Evolutionary conservation across 1,140 invertebrate species (phyloP).

Genomic region (Drosophila micromelanica): DNA sequence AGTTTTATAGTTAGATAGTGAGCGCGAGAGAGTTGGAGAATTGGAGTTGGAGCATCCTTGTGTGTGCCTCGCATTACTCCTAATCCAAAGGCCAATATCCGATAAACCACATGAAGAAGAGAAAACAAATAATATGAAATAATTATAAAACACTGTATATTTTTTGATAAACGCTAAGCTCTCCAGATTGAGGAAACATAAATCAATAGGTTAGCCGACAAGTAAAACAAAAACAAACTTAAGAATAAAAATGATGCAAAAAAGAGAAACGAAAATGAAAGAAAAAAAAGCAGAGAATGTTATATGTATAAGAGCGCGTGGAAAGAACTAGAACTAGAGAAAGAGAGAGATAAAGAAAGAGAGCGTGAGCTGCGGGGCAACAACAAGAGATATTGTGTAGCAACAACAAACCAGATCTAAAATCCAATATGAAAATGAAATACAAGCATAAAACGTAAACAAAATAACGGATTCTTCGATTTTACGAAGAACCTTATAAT

Average conservation of each 20-base stretch:
- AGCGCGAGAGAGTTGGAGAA: conserved; percentile 13
- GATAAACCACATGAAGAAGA: conserved; percentile 13
- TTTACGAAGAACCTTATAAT: conserved; percentile 83
- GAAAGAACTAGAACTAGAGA: conserved; percentile 26
- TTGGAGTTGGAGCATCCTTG: conserved; percentile 5
- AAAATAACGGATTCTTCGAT: conserved; percentile 77
- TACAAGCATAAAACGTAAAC: conserved; percentile 38
- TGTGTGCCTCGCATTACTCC: conserved; percentile 65
- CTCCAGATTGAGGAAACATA: conserved; percentile 49
- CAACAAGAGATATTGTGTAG: conserved; percentile 21
- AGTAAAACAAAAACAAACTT: conserved; percentile 38
- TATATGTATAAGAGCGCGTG: conserved; percentile 66
- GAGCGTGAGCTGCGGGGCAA: conserved; percentile 54
- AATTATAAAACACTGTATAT: conserved; percentile 63
- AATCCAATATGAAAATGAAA: conserved; percentile 27
- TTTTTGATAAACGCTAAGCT: conserved; percentile 62
- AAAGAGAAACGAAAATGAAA: conserved; percentile 14
- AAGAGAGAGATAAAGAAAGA: conserved; percentile 14
- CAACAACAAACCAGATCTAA: conserved; percentile 31
- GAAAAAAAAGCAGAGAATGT: conserved; percentile 40
- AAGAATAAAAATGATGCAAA: conserved; percentile 29
- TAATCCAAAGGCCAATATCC: conserved; percentile 25
- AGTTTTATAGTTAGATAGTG: conserved; percentile 20
- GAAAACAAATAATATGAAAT: neutral
- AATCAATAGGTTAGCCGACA: conserved; percentile 64